Evolutionary conservation across 2,888 invertebrate genomes (phyloP), one percentile per base, ranked within the genome.

Genomic region (Patella pellucida): DNA sequence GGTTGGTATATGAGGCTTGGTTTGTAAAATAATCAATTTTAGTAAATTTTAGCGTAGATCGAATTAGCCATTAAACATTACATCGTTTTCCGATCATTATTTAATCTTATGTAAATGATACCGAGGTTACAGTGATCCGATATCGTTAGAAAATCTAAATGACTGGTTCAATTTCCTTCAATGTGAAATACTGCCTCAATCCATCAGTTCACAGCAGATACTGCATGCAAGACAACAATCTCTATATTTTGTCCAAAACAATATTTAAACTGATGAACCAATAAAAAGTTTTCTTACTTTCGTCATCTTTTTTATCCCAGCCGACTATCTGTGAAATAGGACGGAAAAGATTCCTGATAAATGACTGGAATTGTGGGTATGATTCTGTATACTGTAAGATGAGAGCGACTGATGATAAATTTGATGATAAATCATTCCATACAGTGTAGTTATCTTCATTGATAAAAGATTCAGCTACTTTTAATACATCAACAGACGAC

Each of bases 381-480:
- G 94, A 93, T 23, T 95, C 94, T 0, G 96, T 95, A 90, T 96
- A 95, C 3, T 95, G 95, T 78, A 97, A 92, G 51, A 97, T 92
- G 69, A 94, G 93, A 76, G 94, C 94, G 73, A 97, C 92, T 88
- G 95, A 95, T n/a, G 94, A 93, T 74, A 97, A 91, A 84, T 95
- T 95, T 89, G 94, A 75, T 14, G 86, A 80, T 68, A 91, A 81
- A 79, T 90, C 90, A 11, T 94, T 95, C 98, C 98, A 98, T 0
- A 98, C 98, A 0, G 97, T 97, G 92, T 95, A 98, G 91, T 97
- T 96, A 56, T 94, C 94, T 91, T 98, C 97, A 83, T 95, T 94
- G 80, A 94, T 93, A 89, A 95, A 97, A 0, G 97, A 96, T 85
- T 95, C 94, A 88, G 97, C 94, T n/a, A 98, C 92, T 87, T 95